Evolutionary conservation across 2,797 vertebrate genomes (phyloP), one percentile per base, ranked within the genome.

Genomic region (Sebastes oblongus): DNA sequence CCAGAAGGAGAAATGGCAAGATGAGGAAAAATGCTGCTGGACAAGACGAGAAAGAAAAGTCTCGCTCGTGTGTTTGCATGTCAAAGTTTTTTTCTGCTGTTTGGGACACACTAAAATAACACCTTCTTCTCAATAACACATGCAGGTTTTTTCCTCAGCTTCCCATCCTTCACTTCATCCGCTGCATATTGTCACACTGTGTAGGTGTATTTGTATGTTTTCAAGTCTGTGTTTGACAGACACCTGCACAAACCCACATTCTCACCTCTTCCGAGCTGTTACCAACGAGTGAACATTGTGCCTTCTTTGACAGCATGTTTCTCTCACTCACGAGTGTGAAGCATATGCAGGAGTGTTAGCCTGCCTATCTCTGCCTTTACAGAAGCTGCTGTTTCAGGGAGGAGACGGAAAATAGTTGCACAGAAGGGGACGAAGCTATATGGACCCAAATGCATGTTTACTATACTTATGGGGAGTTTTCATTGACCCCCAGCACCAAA

Each of bases 201-300:
- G 64, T 76, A 42, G 72, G 78, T 39, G 81, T 75, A 1, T 66
- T 70, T 75, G 67, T 69, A 5, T 75, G 70, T 67, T 74, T 74
- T 25, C 4, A 6, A 30, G 18, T 68, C 54, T 27, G 65, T 24
- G 8, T 75, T 77, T 82, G 77, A 85, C 72, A 67, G 77, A 81
- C 86, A 90, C 82, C 89, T 82, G 75, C 81, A 76, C 70, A 65
- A 72, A 68, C 65, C n/a, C 75, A 30, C 69, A 36, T 61, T 77
- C 76, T 80, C 86, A 42, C 81, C 62, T 76, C 36, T 20, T n/a
- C 8, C 4, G 1, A 32, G 80, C 80, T 2, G 70, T 50, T 75
- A 79, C 50, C 62, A 5, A 18, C 4, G 71, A 72, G 80, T 16
- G 80, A 88, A 72, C 59, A 25, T 32, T 16, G 39, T n/a, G 46